Conservation (phyloP, 2,888 invertebrate genomes). For the Furcula furcula region DNA sequence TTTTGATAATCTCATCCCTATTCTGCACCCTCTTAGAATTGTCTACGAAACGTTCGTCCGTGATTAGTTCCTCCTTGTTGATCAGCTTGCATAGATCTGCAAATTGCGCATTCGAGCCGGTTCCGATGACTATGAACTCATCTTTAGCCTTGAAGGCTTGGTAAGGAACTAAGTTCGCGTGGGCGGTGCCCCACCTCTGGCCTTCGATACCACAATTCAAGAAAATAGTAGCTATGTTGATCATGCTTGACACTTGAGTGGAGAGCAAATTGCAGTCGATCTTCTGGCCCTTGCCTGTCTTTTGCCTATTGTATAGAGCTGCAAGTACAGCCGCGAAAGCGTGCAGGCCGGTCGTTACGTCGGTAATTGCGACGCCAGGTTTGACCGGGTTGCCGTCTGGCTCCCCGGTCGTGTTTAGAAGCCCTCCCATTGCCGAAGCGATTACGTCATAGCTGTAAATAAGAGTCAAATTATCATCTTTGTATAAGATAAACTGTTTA, state of each 20-base stretch:
- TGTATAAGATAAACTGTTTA: too few species aligned
- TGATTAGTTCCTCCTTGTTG: constrained; percentile 80
- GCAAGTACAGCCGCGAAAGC: constrained; percentile 97
- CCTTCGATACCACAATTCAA: constrained; percentile 92
- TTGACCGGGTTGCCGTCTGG: constrained; percentile 92
- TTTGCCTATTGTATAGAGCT: constrained; percentile 89
- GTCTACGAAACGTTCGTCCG: constrained; percentile 84
- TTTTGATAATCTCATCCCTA: constrained; percentile 84
- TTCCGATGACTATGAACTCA: constrained; percentile 92
- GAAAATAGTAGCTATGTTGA: constrained; percentile 94
- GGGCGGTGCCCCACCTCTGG: constrained; percentile 94
- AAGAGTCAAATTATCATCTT: too few species aligned
- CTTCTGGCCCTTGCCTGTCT: constrained; percentile 93
- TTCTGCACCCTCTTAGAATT: constrained; percentile 90
- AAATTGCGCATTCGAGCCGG: constrained; percentile 93
- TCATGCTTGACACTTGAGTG: constrained; percentile 93
- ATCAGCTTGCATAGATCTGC: constrained; percentile 85
- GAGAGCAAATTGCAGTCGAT: constrained; percentile 97
- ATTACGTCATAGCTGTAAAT: constrained; percentile 92
- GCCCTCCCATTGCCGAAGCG: constrained; percentile 95
- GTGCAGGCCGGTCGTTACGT: constrained; percentile 95
- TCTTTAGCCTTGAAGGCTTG: constrained; percentile 93
- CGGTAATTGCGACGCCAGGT: constrained; percentile 96
- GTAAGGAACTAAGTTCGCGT: constrained; percentile 97
- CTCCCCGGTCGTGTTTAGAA: constrained; percentile 94